Percentiles rank a stretch among this genome's conserved stretches.
These are phyloP conservation scores for Premnoplex brunnescens DNA, from an alignment of 2,797 vertebrate species.

Conservation along the genomic window DNA sequence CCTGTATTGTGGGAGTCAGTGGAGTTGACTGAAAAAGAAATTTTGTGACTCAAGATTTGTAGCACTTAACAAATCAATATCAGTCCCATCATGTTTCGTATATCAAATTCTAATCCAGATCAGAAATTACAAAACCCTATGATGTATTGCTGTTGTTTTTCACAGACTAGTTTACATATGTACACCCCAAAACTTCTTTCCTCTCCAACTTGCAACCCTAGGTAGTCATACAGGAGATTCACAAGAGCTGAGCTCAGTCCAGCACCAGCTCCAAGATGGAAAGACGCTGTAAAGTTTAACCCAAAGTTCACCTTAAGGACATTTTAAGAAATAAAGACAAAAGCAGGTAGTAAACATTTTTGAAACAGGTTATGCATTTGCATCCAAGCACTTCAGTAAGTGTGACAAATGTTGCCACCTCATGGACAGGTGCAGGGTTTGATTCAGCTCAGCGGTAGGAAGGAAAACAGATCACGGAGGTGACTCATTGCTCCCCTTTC, in stretches of 20 bases:
- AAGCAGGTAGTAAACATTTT: not conserved
- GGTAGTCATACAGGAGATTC: not conserved
- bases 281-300: not conserved
- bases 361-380: not conserved
- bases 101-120: not conserved
- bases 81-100: not conserved
- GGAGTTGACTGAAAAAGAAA: not conserved
- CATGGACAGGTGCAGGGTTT: constrained; percentile 54
- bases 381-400: constrained; percentile 12
- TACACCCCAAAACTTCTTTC: not conserved
- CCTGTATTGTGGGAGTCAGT: rapidly evolving
- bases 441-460: constrained; percentile 39
- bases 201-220: not conserved
- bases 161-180: not conserved
- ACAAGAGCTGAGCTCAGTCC: not conserved
- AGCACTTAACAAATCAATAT: not conserved
- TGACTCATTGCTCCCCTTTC: constrained; percentile 49
- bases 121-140: not conserved
- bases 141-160: not conserved
- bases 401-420: constrained; percentile 63
- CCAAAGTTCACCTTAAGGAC: not conserved
- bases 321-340: not conserved
- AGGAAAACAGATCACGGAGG: constrained; percentile 37
- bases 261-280: not conserved
- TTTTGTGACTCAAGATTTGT: not conserved